These are phyloP conservation scores for Toxostoma redivivum DNA, from an alignment of 2,113 vertebrate species.

Conservation along the genomic window DNA sequence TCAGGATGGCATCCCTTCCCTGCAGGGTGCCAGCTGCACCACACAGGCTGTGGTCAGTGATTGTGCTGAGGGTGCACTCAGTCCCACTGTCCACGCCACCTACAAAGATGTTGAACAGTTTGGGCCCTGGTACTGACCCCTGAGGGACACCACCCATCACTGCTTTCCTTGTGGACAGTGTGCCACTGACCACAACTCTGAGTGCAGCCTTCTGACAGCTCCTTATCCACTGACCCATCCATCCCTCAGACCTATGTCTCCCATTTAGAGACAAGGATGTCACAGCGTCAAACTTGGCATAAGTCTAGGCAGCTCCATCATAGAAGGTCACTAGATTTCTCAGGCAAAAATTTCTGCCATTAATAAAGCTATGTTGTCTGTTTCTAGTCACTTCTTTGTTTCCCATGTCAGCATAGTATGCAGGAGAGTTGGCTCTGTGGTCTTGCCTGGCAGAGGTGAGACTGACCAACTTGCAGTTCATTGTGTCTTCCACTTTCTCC, in stretches of 20 bases:
- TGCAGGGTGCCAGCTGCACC: neutral
- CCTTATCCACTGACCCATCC: neutral
- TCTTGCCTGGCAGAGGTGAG: neutral
- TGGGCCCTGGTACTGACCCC: neutral
- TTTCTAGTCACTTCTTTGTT: neutral
- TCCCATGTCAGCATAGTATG: neutral
- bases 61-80: neutral
- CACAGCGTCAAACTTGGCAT: neutral
- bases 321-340: neutral
- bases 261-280: neutral
- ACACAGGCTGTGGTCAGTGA: neutral
- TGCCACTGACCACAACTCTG: neutral
- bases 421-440: neutral
- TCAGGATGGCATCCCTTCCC: neutral
- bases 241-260: neutral
- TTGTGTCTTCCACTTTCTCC: neutral
- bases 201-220: neutral
- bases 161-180: accelerated
- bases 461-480: neutral
- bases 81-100: accelerated
- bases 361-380: neutral
- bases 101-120: too few relatives aligned
- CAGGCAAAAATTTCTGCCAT: neutral
- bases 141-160: too few relatives aligned
- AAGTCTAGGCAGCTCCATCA: neutral